Percentiles rank a stretch among this genome's conserved stretches.
phyloP scores from a whole-genome alignment of 2,888 invertebrate species.

The Euzophera pinguis region DNA sequence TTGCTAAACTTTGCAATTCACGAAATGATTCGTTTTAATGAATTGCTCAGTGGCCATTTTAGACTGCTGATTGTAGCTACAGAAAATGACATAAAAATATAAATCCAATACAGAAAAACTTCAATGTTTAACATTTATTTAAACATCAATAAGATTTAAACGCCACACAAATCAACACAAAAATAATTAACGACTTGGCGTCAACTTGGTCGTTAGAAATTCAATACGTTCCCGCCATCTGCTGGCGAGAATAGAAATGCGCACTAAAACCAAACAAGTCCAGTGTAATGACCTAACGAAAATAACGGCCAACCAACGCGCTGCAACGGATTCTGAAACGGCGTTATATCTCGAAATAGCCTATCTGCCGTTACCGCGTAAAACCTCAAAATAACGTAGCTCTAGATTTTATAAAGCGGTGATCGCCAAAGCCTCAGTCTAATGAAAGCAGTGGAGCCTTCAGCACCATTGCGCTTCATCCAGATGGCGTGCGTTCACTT shows the following conservation, averaged over 20 bases:
- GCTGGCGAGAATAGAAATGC: conserved; percentile 31
- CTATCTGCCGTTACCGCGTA: conserved; percentile 29
- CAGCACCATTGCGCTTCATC: conserved; percentile 36
- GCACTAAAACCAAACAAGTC: conserved; percentile 31
- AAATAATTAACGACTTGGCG: neutral
- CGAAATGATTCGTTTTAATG: too few species aligned
- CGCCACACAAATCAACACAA: neutral
- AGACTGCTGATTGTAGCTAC: too few species aligned
- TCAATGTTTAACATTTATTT: neutral
- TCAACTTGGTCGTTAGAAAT: neutral
- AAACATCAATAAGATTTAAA: neutral
- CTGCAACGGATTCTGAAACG: conserved; percentile 40
- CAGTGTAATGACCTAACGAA: conserved; percentile 52
- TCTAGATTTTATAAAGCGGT: conserved; percentile 39
- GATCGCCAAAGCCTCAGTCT: conserved; percentile 54
- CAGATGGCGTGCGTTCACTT: conserved; percentile 51
- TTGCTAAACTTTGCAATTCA: too few species aligned
- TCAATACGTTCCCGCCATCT: conserved; percentile 47
- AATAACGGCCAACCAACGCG: conserved; percentile 53
- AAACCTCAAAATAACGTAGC: conserved; percentile 46
- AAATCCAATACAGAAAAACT: too few species aligned
- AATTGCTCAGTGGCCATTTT: too few species aligned
- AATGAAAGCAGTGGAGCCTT: conserved; percentile 53
- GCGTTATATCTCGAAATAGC: conserved; percentile 28
- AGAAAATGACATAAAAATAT: too few species aligned